Percentiles rank a stretch among this genome's conserved stretches.
Evolutionary conservation across 2,797 vertebrate species (phyloP).

Genomic region (Cirrhinus mrigala): DNA sequence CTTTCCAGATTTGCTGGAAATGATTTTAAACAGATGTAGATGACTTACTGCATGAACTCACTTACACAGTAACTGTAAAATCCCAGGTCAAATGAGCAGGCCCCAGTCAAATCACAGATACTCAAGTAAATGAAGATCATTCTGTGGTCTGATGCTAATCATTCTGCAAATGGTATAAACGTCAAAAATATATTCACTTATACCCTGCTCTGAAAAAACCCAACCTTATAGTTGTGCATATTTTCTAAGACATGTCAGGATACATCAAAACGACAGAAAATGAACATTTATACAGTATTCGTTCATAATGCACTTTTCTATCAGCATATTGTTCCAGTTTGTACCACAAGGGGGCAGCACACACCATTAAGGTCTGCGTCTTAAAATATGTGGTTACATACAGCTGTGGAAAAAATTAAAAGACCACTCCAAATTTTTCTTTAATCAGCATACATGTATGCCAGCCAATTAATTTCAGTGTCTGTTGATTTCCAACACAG

Average conservation of each 20-base stretch:
- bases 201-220: neutral
- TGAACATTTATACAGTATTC: neutral
- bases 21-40: slow-evolving; percentile 20
- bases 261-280: neutral
- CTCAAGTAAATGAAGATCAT: slow-evolving; percentile 7
- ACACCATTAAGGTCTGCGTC: neutral
- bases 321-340: neutral
- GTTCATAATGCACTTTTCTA: neutral
- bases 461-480: too few relatives aligned
- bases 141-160: slow-evolving; percentile 11
- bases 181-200: neutral
- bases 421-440: too few relatives aligned
- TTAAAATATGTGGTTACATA: neutral
- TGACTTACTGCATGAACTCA: neutral
- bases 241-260: neutral
- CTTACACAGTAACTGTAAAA: neutral
- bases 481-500: too few relatives aligned
- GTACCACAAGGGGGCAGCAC: slow-evolving; percentile 15
- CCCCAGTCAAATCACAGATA: neutral
- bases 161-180: slow-evolving; percentile 7
- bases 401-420: too few relatives aligned
- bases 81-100: slow-evolving; percentile 1
- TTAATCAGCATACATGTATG: too few relatives aligned
- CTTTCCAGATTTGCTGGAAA: slow-evolving; percentile 14
- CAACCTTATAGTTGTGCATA: neutral